A percentile compares a stretch with the other conserved stretches of the same genome.
These are phyloP conservation scores for Phoeniculus purpureus DNA, from an alignment of 2,797 vertebrate genomes.

Conservation along the genomic window DNA sequence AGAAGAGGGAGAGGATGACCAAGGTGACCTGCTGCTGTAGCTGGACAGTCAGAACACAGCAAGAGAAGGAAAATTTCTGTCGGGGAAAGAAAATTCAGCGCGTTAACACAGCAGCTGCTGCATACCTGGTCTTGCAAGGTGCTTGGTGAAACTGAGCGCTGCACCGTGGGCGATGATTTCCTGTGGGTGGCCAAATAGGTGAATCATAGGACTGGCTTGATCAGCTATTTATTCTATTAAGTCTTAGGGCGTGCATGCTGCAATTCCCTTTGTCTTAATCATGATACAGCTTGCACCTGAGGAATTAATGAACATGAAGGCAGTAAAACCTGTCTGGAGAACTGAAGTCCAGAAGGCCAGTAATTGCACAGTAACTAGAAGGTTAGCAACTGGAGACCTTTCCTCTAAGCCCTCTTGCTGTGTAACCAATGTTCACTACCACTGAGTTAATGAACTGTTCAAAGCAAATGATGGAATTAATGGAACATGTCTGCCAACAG, in stretches of 20 bases:
- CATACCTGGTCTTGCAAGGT: background rate
- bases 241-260: background rate
- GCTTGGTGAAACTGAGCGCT: background rate
- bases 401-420: background rate
- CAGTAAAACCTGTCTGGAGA: background rate
- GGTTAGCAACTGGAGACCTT: constrained; percentile 32
- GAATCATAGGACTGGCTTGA: background rate
- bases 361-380: constrained; percentile 28
- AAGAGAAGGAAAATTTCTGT: background rate
- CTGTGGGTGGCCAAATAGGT: background rate
- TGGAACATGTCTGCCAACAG: background rate
- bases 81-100: background rate
- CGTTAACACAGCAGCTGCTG: background rate
- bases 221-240: constrained; percentile 8
- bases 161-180: background rate
- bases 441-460: constrained; percentile 18
- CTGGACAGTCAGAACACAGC: background rate
- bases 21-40: background rate
- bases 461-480: constrained; percentile 11
- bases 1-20: background rate
- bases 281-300: background rate
- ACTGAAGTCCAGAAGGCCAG: background rate
- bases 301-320: background rate
- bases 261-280: background rate
- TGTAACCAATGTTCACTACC: background rate